A percentile compares a stretch with the other conserved stretches of the same genome.
Evolutionary conservation across 2,113 vertebrate genomes (phyloP).

Genomic region (Poeciliopsis prolifica): DNA sequence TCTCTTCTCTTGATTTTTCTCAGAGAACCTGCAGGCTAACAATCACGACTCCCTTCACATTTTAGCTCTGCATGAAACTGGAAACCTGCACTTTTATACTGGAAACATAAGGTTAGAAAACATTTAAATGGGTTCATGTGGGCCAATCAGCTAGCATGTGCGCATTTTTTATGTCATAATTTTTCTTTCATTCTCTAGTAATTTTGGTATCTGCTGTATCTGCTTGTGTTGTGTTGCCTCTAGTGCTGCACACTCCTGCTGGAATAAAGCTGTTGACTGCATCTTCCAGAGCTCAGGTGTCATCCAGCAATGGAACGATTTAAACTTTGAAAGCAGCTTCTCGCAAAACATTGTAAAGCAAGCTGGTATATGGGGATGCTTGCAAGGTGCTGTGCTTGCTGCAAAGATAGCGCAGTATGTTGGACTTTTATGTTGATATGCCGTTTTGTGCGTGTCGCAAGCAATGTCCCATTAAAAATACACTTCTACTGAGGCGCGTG

Average conservation of each 20-base stretch:
- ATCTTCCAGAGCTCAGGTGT: slow-evolving; percentile 80
- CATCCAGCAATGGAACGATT: slow-evolving; percentile 86
- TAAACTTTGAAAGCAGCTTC: slow-evolving; percentile 70
- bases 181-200: background rate
- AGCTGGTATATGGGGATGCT: slow-evolving; percentile 91
- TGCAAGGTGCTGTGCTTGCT: slow-evolving; percentile 88
- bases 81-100: slow-evolving; percentile 87
- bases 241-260: slow-evolving; percentile 88
- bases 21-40: slow-evolving; percentile 86
- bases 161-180: background rate
- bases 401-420: slow-evolving; percentile 96
- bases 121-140: background rate
- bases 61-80: slow-evolving; percentile 89
- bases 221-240: slow-evolving; percentile 26
- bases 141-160: background rate
- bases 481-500: background rate
- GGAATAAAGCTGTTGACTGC: slow-evolving; percentile 90
- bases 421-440: background rate
- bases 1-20: slow-evolving; percentile 38
- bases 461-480: background rate
- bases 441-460: background rate
- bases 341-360: slow-evolving; percentile 83
- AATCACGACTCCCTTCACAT: slow-evolving; percentile 83
- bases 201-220: background rate
- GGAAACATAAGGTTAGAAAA: slow-evolving; percentile 84